Conservation (phyloP, 2,797 vertebrate species). For the Gila robusta region DNA sequence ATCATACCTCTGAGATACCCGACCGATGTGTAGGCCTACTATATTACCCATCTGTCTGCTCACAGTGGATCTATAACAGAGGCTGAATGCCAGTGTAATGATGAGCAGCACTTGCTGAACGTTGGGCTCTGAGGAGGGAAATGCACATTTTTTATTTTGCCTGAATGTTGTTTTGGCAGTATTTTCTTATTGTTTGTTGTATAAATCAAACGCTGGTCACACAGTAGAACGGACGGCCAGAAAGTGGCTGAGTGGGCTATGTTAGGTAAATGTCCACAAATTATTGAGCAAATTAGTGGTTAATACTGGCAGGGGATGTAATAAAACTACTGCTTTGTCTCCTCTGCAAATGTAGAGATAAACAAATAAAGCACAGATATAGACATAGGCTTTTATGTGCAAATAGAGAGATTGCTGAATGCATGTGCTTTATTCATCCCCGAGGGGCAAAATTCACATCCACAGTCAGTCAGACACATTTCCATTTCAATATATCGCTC, state of each 20-base stretch:
- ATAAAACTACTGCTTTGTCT: slow-evolving; percentile 14
- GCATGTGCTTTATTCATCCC: slow-evolving; percentile 31
- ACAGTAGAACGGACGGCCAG: background rate
- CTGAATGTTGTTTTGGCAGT: slow-evolving; percentile 47
- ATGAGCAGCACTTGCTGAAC: slow-evolving; percentile 26
- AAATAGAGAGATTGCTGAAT: slow-evolving; percentile 29
- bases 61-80: slow-evolving; percentile 35
- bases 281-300: slow-evolving; percentile 8
- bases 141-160: slow-evolving; percentile 40
- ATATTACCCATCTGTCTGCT: slow-evolving; percentile 37
- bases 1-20: background rate
- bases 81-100: slow-evolving; percentile 33
- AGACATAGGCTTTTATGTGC: slow-evolving; percentile 7
- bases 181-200: slow-evolving; percentile 27
- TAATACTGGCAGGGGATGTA: background rate
- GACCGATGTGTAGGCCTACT: background rate
- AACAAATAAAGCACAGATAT: slow-evolving; percentile 1
- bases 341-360: background rate
- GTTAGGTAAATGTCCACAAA: slow-evolving; percentile 11
- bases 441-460: slow-evolving; percentile 9
- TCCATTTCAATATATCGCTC: slow-evolving; percentile 32
- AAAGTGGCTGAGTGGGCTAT: background rate
- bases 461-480: slow-evolving; percentile 23
- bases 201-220: slow-evolving; percentile 41
- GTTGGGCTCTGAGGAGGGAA: background rate